Evolutionary conservation across 2,113 vertebrate genomes (phyloP).

Genomic region (Pedetes capensis): DNA sequence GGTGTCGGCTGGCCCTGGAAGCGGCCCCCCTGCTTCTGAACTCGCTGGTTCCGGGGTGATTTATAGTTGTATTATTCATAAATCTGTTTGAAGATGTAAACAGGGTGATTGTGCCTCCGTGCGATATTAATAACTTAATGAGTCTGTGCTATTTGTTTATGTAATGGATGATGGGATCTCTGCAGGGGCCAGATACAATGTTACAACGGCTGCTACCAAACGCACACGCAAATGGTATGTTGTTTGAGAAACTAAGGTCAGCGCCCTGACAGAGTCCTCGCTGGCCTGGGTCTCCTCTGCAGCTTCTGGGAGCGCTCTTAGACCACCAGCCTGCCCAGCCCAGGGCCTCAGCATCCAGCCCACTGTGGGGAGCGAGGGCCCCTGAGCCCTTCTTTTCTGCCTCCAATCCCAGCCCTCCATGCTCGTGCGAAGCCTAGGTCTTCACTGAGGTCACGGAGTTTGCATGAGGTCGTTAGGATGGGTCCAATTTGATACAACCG

Average conservation of each 20-base stretch:
- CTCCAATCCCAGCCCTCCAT: rapidly evolving
- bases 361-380: rapidly evolving
- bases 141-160: conserved; percentile 66
- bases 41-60: not conserved
- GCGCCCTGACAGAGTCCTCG: rapidly evolving
- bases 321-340: rapidly evolving
- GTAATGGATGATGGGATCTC: conserved; percentile 61
- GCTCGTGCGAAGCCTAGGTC: too few species aligned
- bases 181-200: conserved; percentile 50
- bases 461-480: too few species aligned
- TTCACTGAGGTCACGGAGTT: too few species aligned
- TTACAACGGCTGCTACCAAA: not conserved
- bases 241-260: not conserved
- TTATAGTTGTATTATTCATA: not conserved
- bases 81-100: conserved; percentile 46
- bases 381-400: rapidly evolving
- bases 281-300: not conserved
- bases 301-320: not conserved
- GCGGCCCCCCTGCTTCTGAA: not conserved
- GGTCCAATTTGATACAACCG: too few species aligned
- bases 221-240: not conserved
- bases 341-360: too few species aligned
- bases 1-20: rapidly evolving
- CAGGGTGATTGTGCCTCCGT: conserved; percentile 43
- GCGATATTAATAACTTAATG: conserved; percentile 70